Conservation (phyloP, 2,888 invertebrate genomes). For the Dasypolia templi region DNA sequence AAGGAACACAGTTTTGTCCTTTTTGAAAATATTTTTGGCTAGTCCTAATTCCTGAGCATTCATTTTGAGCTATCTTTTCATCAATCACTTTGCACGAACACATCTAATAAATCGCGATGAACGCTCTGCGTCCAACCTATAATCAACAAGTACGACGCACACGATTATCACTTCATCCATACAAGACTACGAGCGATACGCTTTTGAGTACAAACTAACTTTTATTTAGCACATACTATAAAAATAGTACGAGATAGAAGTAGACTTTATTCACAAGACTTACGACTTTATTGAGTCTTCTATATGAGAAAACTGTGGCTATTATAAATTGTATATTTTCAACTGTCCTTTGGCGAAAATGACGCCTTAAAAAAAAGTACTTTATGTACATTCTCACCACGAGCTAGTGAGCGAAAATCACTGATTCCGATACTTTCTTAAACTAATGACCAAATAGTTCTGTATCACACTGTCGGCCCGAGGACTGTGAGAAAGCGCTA, state of each 20-base stretch:
- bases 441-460: neutral
- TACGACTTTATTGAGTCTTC: constrained; percentile 31
- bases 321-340: constrained; percentile 19
- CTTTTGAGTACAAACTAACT: constrained; percentile 50
- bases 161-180: constrained; percentile 41
- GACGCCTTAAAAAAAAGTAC: neutral
- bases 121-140: constrained; percentile 36
- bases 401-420: neutral
- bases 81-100: constrained; percentile 40
- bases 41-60: no score
- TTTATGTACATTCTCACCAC: neutral
- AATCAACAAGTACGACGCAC: constrained; percentile 45
- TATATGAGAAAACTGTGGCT: constrained; percentile 31
- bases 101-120: constrained; percentile 27
- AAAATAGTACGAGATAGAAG: constrained; percentile 53
- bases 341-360: constrained; percentile 18
- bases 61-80: neutral
- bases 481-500: neutral
- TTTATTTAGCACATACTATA: constrained; percentile 49
- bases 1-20: neutral
- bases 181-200: constrained; percentile 45
- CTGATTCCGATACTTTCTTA: neutral
- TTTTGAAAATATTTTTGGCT: neutral
- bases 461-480: neutral
- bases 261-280: constrained; percentile 50